Evolutionary conservation across 2,113 vertebrate species (phyloP).

Genomic region (Elephas maximus): DNA sequence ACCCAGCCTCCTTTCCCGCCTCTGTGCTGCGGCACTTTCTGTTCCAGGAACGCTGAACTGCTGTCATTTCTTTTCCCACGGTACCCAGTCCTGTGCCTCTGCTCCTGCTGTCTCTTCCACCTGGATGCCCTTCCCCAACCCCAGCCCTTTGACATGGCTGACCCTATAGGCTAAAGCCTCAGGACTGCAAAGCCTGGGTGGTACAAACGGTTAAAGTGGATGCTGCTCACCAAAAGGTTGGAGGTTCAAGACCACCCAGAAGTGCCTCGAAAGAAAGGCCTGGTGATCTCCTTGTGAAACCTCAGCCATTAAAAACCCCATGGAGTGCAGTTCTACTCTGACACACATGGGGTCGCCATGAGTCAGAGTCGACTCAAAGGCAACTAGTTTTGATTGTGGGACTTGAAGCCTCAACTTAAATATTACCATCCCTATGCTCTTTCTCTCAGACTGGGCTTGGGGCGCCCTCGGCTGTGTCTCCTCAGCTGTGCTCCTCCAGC

Average conservation of each 20-base stretch:
- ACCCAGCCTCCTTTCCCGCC: background rate
- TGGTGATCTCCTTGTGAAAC: no score
- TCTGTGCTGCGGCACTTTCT: no score
- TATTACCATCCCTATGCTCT: background rate
- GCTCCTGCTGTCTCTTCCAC: background rate
- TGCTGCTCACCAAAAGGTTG: no score
- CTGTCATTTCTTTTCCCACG: no score
- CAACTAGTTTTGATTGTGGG: background rate
- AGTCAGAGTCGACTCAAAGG: no score
- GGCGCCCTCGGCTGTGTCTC: background rate
- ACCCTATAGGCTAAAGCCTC: background rate
- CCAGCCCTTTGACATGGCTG: background rate
- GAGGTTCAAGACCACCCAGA: no score
- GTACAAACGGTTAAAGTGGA: no score
- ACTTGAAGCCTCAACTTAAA: background rate
- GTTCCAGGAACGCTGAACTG: background rate
- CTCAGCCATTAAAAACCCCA: no score
- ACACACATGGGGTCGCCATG: no score
- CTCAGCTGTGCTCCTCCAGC: background rate
- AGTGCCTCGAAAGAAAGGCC: no score
- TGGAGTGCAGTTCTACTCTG: no score
- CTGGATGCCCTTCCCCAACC: background rate
- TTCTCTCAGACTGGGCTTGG: background rate
- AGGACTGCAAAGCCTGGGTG: no score
- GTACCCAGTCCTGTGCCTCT: background rate